Evolutionary conservation across 2,888 invertebrate species (phyloP).

Genomic region (Cetonia aurata): DNA sequence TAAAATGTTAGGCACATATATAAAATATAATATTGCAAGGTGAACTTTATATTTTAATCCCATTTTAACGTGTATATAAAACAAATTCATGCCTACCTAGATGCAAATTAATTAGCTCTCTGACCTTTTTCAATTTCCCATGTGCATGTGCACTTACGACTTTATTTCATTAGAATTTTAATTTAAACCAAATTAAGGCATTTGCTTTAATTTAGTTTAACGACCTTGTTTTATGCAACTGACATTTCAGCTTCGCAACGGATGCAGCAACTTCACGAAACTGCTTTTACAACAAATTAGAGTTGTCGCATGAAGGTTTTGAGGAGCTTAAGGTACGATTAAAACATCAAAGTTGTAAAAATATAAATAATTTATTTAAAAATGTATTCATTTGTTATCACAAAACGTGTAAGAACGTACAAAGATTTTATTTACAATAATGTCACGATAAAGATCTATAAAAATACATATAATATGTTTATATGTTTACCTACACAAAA

Average conservation of each 20-base stretch:
- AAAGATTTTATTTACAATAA: slow-evolving; percentile 43
- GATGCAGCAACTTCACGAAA: neutral
- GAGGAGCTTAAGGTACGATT: neutral
- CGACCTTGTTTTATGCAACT: no score
- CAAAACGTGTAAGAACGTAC: slow-evolving; percentile 39
- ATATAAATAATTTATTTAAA: slow-evolving; percentile 42
- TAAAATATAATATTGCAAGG: no score
- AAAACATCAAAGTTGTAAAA: neutral
- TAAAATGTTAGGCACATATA: no score
- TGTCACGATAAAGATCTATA: slow-evolving; percentile 38
- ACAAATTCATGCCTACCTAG: no score
- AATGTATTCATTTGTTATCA: slow-evolving; percentile 46
- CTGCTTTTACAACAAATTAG: neutral
- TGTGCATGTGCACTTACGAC: neutral
- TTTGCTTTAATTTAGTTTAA: slow-evolving; percentile 1
- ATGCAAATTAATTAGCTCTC: no score
- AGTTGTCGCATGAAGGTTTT: no score
- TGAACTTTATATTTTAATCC: no score
- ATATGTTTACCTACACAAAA: no score
- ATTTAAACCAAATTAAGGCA: no score
- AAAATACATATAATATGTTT: slow-evolving; percentile 22
- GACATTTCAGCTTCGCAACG: neutral
- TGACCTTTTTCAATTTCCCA: neutral
- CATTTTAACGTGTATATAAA: no score
- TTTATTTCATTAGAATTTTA: neutral